These are phyloP conservation scores for Caenorhabditis inopinata DNA, from an alignment of 1,140 invertebrate genomes.

Conservation along the genomic window DNA sequence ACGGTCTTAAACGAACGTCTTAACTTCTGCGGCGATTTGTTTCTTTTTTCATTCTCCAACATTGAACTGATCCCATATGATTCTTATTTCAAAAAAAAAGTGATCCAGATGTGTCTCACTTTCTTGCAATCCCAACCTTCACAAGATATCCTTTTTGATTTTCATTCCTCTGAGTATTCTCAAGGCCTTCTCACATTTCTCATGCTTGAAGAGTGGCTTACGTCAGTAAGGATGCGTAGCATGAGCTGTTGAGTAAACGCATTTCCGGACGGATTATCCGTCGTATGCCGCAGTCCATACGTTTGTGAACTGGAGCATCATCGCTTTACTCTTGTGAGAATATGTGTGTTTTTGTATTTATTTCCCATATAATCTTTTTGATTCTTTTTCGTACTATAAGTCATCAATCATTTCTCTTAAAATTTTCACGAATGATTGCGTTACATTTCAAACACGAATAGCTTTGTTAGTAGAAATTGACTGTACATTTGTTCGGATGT, in stretches of 20 bases:
- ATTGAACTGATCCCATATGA: constrained; percentile 15
- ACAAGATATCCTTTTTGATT: background rate
- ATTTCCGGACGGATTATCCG: constrained; percentile 33
- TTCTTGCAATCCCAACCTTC: background rate
- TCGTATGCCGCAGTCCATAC: background rate
- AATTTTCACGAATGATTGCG: background rate
- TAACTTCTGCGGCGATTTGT: too few species aligned
- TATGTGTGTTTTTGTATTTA: constrained; percentile 27
- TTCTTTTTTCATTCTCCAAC: too few species aligned
- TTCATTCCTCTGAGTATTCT: background rate
- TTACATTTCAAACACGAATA: too few species aligned
- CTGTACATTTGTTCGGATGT: too few species aligned
- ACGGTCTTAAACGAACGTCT: too few species aligned
- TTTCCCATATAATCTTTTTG: constrained; percentile 16
- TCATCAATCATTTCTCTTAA: background rate
- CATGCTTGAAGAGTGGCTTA: background rate
- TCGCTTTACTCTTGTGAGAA: constrained; percentile 1
- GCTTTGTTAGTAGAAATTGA: too few species aligned
- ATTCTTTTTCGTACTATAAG: background rate
- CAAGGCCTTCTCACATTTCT: constrained; percentile 2
- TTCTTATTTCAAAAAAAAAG: background rate
- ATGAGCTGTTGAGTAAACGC: constrained; percentile 31
- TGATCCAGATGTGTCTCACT: constrained; percentile 4
- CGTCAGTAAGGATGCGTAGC: constrained; percentile 13
- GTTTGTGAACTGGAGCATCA: constrained; percentile 15